Evolutionary conservation across 2,888 invertebrate species (phyloP).

Genomic region (Parascotia fuliginaria): DNA sequence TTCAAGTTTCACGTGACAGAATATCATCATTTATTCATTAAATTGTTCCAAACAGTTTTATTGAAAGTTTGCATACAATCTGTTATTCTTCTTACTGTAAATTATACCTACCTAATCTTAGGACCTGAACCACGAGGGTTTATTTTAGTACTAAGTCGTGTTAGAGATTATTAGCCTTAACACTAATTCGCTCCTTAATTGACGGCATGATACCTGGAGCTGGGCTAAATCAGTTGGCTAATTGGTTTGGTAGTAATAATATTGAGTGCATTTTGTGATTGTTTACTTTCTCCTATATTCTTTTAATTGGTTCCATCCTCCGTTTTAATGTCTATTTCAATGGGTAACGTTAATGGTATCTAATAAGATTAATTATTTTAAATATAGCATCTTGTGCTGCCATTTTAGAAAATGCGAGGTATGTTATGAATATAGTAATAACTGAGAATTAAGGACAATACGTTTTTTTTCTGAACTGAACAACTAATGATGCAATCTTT

Average conservation of each 20-base stretch:
- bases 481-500: too few species aligned
- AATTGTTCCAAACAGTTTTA: too few species aligned
- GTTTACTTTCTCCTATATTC: slow-evolving; percentile 14
- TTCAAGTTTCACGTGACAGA: too few species aligned
- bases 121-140: not conserved
- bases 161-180: not conserved
- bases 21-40: too few species aligned
- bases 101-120: too few species aligned
- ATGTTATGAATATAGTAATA: too few species aligned
- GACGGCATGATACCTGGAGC: slow-evolving; percentile 14
- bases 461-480: too few species aligned
- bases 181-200: slow-evolving; percentile 14
- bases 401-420: too few species aligned
- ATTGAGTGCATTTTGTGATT: slow-evolving; percentile 20
- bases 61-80: not conserved
- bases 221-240: slow-evolving; percentile 8
- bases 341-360: too few species aligned
- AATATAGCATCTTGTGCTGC: too few species aligned
- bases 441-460: too few species aligned
- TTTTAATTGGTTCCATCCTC: not conserved
- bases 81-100: not conserved
- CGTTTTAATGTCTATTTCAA: not conserved
- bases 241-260: slow-evolving; percentile 9
- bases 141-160: not conserved
- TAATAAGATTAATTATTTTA: too few species aligned